phyloP scores from a whole-genome alignment of 2,113 vertebrate species.

The Brachyhypopomus gauderio region DNA sequence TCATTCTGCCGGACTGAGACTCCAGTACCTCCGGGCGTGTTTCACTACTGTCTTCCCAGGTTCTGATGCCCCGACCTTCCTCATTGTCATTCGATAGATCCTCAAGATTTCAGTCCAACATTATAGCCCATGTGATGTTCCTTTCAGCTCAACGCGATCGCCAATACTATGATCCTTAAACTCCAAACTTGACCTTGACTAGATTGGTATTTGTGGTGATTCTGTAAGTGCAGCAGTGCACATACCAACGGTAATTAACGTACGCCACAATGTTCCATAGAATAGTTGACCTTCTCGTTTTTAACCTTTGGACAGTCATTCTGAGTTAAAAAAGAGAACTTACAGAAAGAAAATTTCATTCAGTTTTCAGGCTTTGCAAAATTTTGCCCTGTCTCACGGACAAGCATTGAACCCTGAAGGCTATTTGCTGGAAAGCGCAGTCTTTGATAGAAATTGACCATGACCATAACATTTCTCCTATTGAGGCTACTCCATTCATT shows the following conservation, averaged over 20 bases:
- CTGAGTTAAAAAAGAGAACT: background rate
- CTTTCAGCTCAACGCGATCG: no score
- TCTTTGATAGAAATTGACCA: background rate
- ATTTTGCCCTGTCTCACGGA: background rate
- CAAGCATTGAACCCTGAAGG: background rate
- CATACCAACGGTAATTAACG: background rate
- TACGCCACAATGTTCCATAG: background rate
- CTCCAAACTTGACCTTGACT: no score
- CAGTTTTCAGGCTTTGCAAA: background rate
- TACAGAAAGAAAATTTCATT: background rate
- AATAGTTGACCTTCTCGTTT: background rate
- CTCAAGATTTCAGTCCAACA: no score
- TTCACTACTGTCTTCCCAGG: no score
- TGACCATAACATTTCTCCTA: background rate
- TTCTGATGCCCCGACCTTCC: no score
- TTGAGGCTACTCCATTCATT: background rate
- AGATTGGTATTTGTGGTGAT: no score
- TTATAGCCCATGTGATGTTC: no score
- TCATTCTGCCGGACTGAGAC: no score
- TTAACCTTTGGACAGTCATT: background rate
- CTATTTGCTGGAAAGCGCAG: background rate
- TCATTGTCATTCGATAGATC: no score
- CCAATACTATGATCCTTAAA: no score
- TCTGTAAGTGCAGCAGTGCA: background rate
- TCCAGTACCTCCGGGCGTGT: no score